Percentiles rank a stretch among this genome's conserved stretches.
These are phyloP conservation scores for Dexiosoma caninum DNA, from an alignment of 2,888 invertebrate genomes.

Conservation along the genomic window DNA sequence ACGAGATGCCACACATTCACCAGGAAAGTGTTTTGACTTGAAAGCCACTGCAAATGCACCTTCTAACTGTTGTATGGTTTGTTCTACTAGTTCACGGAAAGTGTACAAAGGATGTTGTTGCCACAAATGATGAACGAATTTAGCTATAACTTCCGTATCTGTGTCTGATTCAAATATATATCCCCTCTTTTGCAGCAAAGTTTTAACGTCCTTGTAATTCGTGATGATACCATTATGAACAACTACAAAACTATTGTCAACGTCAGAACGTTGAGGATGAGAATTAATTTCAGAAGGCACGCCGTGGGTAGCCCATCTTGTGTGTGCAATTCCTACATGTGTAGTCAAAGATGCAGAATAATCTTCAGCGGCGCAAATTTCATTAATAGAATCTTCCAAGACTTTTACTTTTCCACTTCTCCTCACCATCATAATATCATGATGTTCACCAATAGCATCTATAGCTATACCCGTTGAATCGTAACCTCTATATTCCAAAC, in stretches of 20 bases:
- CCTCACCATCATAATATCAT: conserved; percentile 90
- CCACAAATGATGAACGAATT: conserved; percentile 95
- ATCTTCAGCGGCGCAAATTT: conserved; percentile 80
- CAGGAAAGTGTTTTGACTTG: conserved; percentile 97
- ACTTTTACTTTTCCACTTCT: conserved; percentile 95
- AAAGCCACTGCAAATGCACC: conserved; percentile 99
- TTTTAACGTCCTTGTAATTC: conserved; percentile 96
- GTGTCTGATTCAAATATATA: conserved; percentile 98
- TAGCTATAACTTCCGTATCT: conserved; percentile 99
- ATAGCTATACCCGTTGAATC: conserved; percentile 98
- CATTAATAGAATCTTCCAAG: conserved; percentile 91
- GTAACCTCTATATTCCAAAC: conserved; percentile 99
- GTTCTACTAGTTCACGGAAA: conserved; percentile 97
- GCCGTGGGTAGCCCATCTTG: conserved; percentile 99
- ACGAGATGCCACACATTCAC: conserved; percentile 97
- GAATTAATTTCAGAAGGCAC: conserved; percentile 95
- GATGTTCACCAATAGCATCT: conserved; percentile 83
- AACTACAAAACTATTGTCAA: conserved; percentile 90
- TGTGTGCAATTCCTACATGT: conserved; percentile 99
- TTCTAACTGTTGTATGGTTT: conserved; percentile 97
- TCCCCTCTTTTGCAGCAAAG: conserved; percentile 93
- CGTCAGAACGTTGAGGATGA: conserved; percentile 97
- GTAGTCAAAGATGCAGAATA: conserved; percentile 86
- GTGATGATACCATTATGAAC: conserved; percentile 98
- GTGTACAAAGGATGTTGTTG: conserved; percentile 91